These are phyloP conservation scores for Andrena haemorrhoa DNA, from an alignment of 2,888 invertebrate genomes.

Conservation along the genomic window DNA sequence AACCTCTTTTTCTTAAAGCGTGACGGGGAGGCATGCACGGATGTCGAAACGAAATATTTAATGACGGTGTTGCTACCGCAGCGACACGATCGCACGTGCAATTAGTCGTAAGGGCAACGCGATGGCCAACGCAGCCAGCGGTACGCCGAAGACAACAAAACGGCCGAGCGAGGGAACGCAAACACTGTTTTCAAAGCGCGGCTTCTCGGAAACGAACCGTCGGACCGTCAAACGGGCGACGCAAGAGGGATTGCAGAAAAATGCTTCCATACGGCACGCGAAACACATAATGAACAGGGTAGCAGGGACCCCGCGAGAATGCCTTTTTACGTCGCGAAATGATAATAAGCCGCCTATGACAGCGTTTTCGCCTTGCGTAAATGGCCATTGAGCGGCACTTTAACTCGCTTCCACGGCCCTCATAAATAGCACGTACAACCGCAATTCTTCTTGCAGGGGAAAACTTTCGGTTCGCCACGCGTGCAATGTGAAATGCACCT, in stretches of 20 bases:
- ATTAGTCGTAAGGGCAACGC: constrained; percentile 36
- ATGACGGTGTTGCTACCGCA: constrained; percentile 38
- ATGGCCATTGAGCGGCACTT: constrained; percentile 55
- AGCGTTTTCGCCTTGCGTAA: constrained; percentile 63
- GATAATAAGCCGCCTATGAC: constrained; percentile 49
- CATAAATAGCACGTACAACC: constrained; percentile 49
- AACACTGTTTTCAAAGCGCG: not conserved
- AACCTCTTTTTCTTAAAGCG: constrained; percentile 55
- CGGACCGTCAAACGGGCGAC: constrained; percentile 12
- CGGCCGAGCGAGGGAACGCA: not conserved
- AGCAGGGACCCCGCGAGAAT: not conserved
- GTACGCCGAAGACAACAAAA: constrained; percentile 27
- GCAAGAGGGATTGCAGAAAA: constrained; percentile 36
- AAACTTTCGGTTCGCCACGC: constrained; percentile 38
- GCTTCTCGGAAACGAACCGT: constrained; percentile 22
- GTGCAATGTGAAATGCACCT: constrained; percentile 21
- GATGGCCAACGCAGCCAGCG: constrained; percentile 23
- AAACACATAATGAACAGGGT: constrained; percentile 22
- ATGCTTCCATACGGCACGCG: constrained; percentile 26
- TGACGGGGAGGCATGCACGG: constrained; percentile 44
- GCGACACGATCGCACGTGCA: constrained; percentile 54
- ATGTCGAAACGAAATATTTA: constrained; percentile 57
- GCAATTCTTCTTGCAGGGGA: constrained; percentile 33
- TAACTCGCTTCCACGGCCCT: constrained; percentile 48
- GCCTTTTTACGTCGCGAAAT: constrained; percentile 52